Evolutionary conservation across 2,888 invertebrate species (phyloP).

Genomic region (Hirtodrosophila alboralis): DNA sequence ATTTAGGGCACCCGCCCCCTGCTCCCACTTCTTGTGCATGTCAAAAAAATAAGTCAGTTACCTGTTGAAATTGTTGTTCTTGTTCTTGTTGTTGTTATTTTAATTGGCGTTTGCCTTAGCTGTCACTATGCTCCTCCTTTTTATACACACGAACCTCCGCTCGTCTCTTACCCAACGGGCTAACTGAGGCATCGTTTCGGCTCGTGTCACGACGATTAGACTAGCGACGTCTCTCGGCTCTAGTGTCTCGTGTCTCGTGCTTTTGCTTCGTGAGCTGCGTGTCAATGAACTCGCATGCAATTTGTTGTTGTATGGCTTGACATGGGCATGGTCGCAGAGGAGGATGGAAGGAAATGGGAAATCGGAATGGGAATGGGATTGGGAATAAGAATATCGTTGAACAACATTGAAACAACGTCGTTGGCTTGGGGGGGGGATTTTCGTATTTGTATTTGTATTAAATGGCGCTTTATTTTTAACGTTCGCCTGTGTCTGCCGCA

Average conservation of each 20-base stretch:
- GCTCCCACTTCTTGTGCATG: slow-evolving; percentile 5
- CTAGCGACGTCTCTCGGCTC: too few species aligned
- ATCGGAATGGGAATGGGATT: slow-evolving; percentile 1
- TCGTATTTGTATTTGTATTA: slow-evolving; percentile 44
- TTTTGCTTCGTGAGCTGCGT: slow-evolving; percentile 55
- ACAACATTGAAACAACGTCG: too few species aligned
- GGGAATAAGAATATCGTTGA: too few species aligned
- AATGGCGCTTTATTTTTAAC: slow-evolving; percentile 70
- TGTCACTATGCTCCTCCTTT: slow-evolving; percentile 21
- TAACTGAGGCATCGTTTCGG: slow-evolving; percentile 5
- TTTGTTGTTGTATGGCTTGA: slow-evolving; percentile 72
- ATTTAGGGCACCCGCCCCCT: slow-evolving; percentile 50
- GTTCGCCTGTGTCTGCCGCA: slow-evolving; percentile 17
- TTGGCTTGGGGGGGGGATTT: slow-evolving; percentile 4
- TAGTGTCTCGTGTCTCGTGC: slow-evolving; percentile 23
- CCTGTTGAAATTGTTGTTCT: slow-evolving; percentile 67
- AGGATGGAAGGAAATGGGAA: too few species aligned
- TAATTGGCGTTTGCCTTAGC: slow-evolving; percentile 67
- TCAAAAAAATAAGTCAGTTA: slow-evolving; percentile 50
- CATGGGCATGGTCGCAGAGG: slow-evolving; percentile 12
- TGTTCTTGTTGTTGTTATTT: slow-evolving; percentile 58
- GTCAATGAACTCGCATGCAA: slow-evolving; percentile 76
- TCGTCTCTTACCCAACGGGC: slow-evolving; percentile 1
- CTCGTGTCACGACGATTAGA: slow-evolving; percentile 49
- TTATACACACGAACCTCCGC: too few species aligned